Evolutionary conservation across 2,113 vertebrate species (phyloP).

Genomic region (Recurvirostra avosetta): DNA sequence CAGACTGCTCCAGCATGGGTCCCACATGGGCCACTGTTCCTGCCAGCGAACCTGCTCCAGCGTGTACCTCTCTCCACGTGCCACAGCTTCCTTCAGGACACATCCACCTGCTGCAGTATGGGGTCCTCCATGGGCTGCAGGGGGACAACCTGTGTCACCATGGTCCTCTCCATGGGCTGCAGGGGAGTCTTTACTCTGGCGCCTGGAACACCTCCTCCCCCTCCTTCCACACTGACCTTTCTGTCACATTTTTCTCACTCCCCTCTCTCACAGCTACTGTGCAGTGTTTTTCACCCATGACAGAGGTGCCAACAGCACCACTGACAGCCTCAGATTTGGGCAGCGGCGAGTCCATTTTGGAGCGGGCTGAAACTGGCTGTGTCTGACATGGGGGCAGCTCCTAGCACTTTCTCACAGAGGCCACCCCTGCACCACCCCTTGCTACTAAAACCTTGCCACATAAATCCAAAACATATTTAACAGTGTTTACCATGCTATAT

Average conservation of each 20-base stretch:
- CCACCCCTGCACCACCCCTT: neutral
- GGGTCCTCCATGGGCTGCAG: neutral
- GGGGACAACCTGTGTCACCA: neutral
- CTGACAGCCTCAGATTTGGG: neutral
- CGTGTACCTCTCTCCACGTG: neutral
- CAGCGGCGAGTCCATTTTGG: neutral
- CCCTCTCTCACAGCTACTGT: neutral
- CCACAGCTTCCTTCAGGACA: neutral
- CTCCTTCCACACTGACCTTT: neutral
- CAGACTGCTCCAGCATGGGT: neutral
- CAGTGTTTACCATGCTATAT: neutral
- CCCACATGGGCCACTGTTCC: neutral
- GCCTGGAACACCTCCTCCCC: neutral
- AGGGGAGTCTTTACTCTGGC: rapidly evolving
- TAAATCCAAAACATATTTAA: neutral
- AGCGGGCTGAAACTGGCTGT: neutral
- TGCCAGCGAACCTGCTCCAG: neutral
- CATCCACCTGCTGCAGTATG: neutral
- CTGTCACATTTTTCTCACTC: neutral
- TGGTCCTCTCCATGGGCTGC: neutral
- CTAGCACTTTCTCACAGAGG: neutral
- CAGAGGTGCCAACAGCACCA: neutral
- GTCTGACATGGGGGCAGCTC: neutral
- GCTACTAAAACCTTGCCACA: neutral
- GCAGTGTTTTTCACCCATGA: neutral